Percentiles rank a stretch among this genome's conserved stretches.
Conservation (phyloP, 1,140 invertebrate species). For the Euwallacea similis region DNA sequence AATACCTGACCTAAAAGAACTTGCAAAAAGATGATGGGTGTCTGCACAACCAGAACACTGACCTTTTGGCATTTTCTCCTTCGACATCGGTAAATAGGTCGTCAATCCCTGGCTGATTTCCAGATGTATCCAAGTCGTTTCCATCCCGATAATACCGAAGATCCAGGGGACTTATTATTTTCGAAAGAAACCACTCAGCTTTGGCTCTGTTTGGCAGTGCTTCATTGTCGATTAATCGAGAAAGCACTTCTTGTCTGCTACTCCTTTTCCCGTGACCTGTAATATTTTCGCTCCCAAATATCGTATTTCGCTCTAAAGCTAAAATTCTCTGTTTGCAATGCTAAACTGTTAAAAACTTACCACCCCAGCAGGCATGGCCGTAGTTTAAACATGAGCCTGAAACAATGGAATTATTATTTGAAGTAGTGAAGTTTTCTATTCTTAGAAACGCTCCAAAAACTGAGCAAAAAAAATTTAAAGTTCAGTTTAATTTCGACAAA, state of each 20-base stretch:
- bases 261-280: slow-evolving; percentile 62
- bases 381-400: slow-evolving; percentile 62
- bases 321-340: neutral
- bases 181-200: slow-evolving; percentile 44
- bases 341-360: slow-evolving; percentile 51
- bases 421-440: neutral
- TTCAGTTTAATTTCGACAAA: neutral
- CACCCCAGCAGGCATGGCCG: slow-evolving; percentile 65
- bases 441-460: neutral
- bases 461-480: neutral
- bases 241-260: slow-evolving; percentile 41
- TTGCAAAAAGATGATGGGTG: too few species aligned
- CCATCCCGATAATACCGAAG: slow-evolving; percentile 41
- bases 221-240: slow-evolving; percentile 46
- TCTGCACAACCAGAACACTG: neutral
- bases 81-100: slow-evolving; percentile 36
- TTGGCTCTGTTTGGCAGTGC: slow-evolving; percentile 52
- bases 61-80: slow-evolving; percentile 35
- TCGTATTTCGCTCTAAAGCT: neutral
- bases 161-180: slow-evolving; percentile 46
- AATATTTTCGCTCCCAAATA: slow-evolving; percentile 10
- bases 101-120: slow-evolving; percentile 44
- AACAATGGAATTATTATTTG: neutral
- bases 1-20: too few species aligned
- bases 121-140: slow-evolving; percentile 40